A percentile compares a stretch with the other conserved stretches of the same genome.
These are phyloP conservation scores for Kryptopterus vitreolus DNA, from an alignment of 2,797 vertebrate genomes.

Conservation along the genomic window DNA sequence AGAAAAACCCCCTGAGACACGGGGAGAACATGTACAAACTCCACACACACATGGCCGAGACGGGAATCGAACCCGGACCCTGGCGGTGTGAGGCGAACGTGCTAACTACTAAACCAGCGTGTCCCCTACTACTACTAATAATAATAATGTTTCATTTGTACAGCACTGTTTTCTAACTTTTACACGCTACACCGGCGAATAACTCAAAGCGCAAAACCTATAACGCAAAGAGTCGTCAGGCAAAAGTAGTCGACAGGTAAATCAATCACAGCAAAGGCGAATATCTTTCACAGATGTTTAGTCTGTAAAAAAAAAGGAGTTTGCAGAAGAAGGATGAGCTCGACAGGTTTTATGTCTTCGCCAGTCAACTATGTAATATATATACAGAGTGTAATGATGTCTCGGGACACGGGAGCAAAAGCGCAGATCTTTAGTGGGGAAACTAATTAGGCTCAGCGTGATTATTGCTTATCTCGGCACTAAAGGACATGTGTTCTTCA, in stretches of 20 bases:
- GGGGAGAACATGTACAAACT: too few relatives aligned
- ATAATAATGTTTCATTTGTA: neutral
- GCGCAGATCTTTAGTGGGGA: conserved; percentile 66
- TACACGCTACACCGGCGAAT: neutral
- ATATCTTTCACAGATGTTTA: conserved; percentile 58
- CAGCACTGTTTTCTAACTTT: neutral
- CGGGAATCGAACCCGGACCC: too few relatives aligned
- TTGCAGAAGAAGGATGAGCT: conserved; percentile 67
- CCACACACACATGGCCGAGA: too few relatives aligned
- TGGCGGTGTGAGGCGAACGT: too few relatives aligned
- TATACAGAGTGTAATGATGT: conserved; percentile 72
- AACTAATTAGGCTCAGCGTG: conserved; percentile 67
- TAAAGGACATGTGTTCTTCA: conserved; percentile 74
- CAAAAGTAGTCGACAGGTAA: conserved; percentile 46
- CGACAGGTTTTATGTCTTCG: conserved; percentile 76
- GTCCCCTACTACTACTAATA: neutral
- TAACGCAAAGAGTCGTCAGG: conserved; percentile 2
- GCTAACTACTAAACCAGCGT: neutral
- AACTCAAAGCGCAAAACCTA: neutral
- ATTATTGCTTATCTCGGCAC: conserved; percentile 71
- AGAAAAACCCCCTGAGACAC: too few relatives aligned
- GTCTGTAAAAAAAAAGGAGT: conserved; percentile 56
- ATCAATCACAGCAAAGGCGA: conserved; percentile 64
- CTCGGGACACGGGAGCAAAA: conserved; percentile 71
- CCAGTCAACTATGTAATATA: conserved; percentile 66